Base-by-base conservation (phyloP, 2,797 vertebrate species). In the Huso huso region DNA sequence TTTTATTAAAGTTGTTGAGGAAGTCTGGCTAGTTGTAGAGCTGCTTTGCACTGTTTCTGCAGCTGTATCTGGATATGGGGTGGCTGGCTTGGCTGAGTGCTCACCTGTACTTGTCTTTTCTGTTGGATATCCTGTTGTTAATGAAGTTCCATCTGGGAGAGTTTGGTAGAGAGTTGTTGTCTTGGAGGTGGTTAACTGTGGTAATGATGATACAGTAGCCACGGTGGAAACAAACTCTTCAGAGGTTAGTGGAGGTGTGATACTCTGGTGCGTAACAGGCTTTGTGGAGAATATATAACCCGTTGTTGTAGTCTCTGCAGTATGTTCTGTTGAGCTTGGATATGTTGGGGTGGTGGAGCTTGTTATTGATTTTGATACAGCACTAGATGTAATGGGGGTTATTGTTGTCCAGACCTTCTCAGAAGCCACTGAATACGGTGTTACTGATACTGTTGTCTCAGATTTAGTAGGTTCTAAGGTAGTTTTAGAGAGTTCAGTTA, bases 121-220 rank as follows among this genome's bases (percentile, higher is more conserved):
- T 6, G 78, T 77, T 69, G 75, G 52, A 8, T 70, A 76, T 67
- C 71, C 48, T 10, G 72, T 65, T 51, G 82, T 81, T 70, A 82
- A 73, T 37, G 82, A 78, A 51, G 0, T 76, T 63, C 69, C 76
- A 64, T 65, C 64, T 69, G 81, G 67, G 1, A 68, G 64, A 6
- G 78, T 70, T 66, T 64, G 73, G 78, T 71, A 78, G 6, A 75
- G 72, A 69, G 71, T 63, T 1, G 83, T 73, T 18, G 78, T 74
- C 6, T 5, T 77, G 2, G 49, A 0, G 6, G 67, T 81, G 18
- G 75, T 73, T 12, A 18, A 63, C 62, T 65, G 48, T 66, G 63
- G 37, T 37, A 37, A 51, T 2, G 64, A 7, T 70, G 65, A 48
- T 23, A 72, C 71, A 2, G 18, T 55, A 65, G 68, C 59, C 58